Evolutionary conservation across 2,113 vertebrate species (phyloP), one percentile per base, ranked within the genome.

Genomic region (Bos javanicus): DNA sequence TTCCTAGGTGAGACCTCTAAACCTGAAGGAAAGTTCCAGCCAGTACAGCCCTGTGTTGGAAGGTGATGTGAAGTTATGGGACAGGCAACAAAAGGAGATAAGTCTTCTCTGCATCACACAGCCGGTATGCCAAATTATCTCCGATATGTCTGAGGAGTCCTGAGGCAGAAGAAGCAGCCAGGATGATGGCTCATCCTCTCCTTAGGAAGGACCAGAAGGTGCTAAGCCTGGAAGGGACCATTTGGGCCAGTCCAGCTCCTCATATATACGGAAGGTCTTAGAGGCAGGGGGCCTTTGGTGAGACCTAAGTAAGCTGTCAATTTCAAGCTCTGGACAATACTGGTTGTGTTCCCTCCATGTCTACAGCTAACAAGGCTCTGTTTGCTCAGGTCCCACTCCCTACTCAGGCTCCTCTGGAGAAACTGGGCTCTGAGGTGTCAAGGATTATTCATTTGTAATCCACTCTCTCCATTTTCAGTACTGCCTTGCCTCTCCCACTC

Each of bases 171-270:
- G 13, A 91, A 16, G 1, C 5, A 3, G 46, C 2, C 56, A 28
- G 4, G 33, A 28, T 17, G 2, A 36, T 33, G 17, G 16, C 4
- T 13, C 25, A 56, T 21, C 6, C 7, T 46, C 6, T 36, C 43
- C 54, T 81, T 36, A 16, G n/a, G 21, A 4, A 64, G 54, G 23
- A 64, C 25, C 11, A 56, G n/a, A 64, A 52, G 21, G 74, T 23
- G 8, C 28, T 60, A 92, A 82, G 36, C 64, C n/a, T 97, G 56
- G 30, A 92, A 62, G 54, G 46, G 71, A 87, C 28, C 33, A 6
- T 64, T 14, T 26, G 33, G 36, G 36, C 52, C 11, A 11, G 17
- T 3, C 23, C 17, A 86, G 17, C n/a, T 14, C 26, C 48, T 87
- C 14, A 6, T 7, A 1, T 36, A 28, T 19, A 26, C 13, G 6